Evolutionary conservation across 2,797 vertebrate species (phyloP).

Genomic region (Corythornis leucogaster): DNA sequence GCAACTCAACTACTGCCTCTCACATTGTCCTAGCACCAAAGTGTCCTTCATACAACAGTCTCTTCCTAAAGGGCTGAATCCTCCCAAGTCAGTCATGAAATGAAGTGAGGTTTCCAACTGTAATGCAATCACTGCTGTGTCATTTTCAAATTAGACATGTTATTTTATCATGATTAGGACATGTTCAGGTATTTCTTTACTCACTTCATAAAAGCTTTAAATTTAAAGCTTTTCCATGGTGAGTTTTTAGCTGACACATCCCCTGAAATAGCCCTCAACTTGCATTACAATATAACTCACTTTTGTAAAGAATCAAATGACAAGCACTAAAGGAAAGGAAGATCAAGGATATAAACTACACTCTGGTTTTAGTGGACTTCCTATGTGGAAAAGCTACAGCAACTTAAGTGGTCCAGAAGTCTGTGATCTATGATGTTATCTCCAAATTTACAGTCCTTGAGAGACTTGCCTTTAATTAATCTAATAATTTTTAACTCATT

Average conservation of each 20-base stretch:
- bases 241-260: background rate
- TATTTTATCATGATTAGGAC: background rate
- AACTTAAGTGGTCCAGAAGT: background rate
- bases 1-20: background rate
- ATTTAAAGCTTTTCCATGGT: background rate
- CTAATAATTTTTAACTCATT: background rate
- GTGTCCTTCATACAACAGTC: accelerated
- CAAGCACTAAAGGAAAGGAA: background rate
- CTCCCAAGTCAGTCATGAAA: background rate
- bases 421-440: background rate
- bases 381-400: background rate
- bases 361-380: background rate
- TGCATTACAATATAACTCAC: background rate
- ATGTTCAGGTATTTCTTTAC: background rate
- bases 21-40: background rate
- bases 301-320: background rate
- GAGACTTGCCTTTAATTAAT: background rate
- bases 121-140: background rate
- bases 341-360: background rate
- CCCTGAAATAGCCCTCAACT: background rate
- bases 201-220: background rate
- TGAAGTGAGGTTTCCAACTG: background rate
- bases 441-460: background rate
- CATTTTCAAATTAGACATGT: background rate
- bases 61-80: background rate